A percentile compares a stretch with the other conserved stretches of the same genome.
Conservation (phyloP, 2,888 invertebrate genomes). For the Eudasyphora cyanicolor region DNA sequence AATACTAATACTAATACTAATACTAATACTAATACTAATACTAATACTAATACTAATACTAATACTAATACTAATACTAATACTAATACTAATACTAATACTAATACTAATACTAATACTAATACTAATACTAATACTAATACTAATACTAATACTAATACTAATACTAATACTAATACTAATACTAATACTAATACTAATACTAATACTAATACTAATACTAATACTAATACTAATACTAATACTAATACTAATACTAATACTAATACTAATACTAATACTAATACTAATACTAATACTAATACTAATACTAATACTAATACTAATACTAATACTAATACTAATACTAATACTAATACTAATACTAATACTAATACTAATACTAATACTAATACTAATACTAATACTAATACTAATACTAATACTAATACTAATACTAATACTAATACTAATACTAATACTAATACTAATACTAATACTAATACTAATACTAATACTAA, state of each 20-base stretch:
- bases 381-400: background rate
- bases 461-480: background rate
- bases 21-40: background rate
- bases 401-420: background rate
- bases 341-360: background rate
- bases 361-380: background rate
- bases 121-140: background rate
- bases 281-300: background rate
- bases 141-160: background rate
- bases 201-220: background rate
- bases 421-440: background rate
- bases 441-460: background rate
- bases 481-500: background rate
- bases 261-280: background rate
- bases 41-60: background rate
- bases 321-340: background rate
- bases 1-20: background rate
- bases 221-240: background rate
- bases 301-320: background rate
- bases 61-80: background rate
- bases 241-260: background rate
- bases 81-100: background rate
- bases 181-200: background rate
- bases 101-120: background rate
- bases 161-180: background rate